Evolutionary conservation across 2,113 vertebrate species (phyloP).

Genomic region (Nematolebias whitei): DNA sequence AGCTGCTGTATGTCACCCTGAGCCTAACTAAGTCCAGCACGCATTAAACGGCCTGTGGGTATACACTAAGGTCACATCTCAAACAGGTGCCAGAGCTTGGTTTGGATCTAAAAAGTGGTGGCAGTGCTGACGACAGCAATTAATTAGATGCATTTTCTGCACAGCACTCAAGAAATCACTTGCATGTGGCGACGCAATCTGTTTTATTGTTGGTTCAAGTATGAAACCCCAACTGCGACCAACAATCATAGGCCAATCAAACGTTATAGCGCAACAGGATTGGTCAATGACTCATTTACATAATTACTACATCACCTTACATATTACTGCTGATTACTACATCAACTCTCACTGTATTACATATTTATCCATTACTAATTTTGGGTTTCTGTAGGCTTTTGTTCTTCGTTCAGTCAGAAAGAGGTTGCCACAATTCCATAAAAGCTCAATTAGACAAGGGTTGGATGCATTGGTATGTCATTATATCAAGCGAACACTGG

Average conservation of each 20-base stretch:
- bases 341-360: constrained; percentile 4
- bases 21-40: constrained; percentile 8
- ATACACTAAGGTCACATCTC: too few species aligned
- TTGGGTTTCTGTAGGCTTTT: background rate
- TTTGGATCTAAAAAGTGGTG: constrained; percentile 13
- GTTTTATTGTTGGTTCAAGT: background rate
- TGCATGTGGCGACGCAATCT: background rate
- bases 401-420: background rate
- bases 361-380: background rate
- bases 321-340: constrained; percentile 3
- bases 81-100: constrained; percentile 18
- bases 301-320: background rate
- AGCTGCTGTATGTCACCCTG: constrained; percentile 20
- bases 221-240: background rate
- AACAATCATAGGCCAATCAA: constrained; percentile 27
- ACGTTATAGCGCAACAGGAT: background rate
- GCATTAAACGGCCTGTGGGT: too few species aligned
- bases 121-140: constrained; percentile 3
- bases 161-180: constrained; percentile 39
- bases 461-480: constrained; percentile 53
- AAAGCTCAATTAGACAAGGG: constrained; percentile 9
- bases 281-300: constrained; percentile 13
- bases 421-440: background rate
- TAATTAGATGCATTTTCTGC: constrained; percentile 17
- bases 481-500: constrained; percentile 51